phyloP scores from a whole-genome alignment of 2,888 invertebrate genomes.

The Macrophya alboannulata region DNA sequence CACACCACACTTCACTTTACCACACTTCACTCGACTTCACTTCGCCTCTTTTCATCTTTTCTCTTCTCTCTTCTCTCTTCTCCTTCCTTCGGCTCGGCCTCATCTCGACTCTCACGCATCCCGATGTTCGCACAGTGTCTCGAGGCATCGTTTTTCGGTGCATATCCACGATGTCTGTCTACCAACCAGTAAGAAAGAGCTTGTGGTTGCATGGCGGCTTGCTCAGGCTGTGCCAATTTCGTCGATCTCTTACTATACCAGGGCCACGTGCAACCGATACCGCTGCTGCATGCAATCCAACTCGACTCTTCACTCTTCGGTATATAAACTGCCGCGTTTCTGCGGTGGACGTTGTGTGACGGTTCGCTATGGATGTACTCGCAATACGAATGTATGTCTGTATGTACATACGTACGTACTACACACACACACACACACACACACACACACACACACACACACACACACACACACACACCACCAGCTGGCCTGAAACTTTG shows the following conservation, averaged over 20 bases:
- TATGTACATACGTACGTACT: no score
- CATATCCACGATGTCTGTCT: conserved; percentile 1
- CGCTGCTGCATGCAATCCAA: background rate
- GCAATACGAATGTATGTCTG: no score
- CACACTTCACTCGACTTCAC: no score
- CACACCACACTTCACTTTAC: no score
- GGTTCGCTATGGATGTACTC: background rate
- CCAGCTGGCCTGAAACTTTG: background rate
- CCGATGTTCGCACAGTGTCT: conserved; percentile 40
- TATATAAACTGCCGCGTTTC: background rate
- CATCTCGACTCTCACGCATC: conserved; percentile 30
- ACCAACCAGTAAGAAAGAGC: conserved; percentile 23
- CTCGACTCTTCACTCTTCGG: background rate
- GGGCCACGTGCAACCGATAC: conserved; percentile 38
- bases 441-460: no score
- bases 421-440: no score
- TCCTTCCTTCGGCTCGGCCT: no score
- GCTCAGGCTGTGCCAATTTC: conserved; percentile 50
- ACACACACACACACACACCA: no score
- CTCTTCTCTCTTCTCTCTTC: no score
- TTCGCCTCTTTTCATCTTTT: no score
- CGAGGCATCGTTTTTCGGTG: conserved; percentile 47
- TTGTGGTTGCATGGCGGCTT: conserved; percentile 42
- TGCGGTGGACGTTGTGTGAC: conserved; percentile 1
- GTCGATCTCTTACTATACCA: background rate